phyloP scores from a whole-genome alignment of 2,113 vertebrate genomes.

The rabbit (Oryctolagus cuniculus) region DNA sequence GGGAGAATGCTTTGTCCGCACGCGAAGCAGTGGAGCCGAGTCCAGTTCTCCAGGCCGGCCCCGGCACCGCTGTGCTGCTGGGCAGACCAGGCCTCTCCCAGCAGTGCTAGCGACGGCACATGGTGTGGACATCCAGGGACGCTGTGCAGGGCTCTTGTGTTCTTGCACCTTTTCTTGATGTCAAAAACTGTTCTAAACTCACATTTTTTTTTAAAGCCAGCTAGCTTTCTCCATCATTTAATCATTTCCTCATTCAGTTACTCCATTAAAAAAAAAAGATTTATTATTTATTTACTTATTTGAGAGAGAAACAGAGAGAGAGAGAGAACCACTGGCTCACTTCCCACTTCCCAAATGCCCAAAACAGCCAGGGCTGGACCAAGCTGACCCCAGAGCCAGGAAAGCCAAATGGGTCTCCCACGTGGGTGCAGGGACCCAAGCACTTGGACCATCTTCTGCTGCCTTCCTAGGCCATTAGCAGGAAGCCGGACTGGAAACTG shows the following conservation, averaged over 20 bases:
- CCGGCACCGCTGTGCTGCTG: no score
- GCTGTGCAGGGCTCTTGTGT: neutral
- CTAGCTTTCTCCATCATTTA: neutral
- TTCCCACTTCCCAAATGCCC: no score
- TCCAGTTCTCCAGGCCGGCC: neutral
- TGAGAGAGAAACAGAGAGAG: no score
- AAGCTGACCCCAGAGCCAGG: no score
- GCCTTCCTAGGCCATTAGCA: no score
- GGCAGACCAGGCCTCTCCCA: neutral
- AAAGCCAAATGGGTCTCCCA: no score
- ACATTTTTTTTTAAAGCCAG: neutral
- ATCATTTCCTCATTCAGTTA: neutral
- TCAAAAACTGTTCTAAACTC: slow-evolving; percentile 11
- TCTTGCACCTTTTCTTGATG: slow-evolving; percentile 22
- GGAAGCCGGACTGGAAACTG: no score
- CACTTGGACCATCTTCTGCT: no score
- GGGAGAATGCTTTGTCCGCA: neutral
- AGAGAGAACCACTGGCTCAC: no score
- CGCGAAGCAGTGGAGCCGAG: neutral
- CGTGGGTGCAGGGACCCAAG: no score
- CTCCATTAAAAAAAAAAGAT: neutral
- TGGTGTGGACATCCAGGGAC: neutral
- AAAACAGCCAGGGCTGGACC: no score
- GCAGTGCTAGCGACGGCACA: neutral
- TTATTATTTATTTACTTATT: no score